Percentiles rank a stretch among this genome's conserved stretches.
These are phyloP conservation scores for Drosophila novamexicana DNA, from an alignment of 1,140 invertebrate genomes.

Conservation along the genomic window DNA sequence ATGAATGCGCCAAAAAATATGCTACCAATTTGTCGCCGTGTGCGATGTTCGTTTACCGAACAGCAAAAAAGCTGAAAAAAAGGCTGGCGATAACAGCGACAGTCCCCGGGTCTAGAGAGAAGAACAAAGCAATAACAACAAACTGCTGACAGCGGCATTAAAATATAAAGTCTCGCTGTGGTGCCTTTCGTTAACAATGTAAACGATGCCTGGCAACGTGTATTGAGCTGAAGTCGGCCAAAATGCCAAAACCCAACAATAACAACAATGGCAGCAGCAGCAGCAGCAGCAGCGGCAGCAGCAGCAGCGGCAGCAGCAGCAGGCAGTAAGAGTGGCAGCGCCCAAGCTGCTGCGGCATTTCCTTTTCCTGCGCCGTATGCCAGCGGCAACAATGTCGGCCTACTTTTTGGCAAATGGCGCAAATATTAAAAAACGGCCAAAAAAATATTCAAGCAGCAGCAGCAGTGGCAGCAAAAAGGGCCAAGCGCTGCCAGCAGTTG, in stretches of 20 bases:
- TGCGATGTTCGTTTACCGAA: conserved; percentile 53
- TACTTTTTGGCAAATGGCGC: conserved; percentile 69
- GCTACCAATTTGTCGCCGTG: conserved; percentile 82
- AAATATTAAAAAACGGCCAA: conserved; percentile 76
- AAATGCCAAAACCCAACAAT: conserved; percentile 52
- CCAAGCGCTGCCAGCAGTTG: conserved; percentile 69
- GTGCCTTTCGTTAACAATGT: conserved; percentile 79
- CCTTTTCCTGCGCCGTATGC: conserved; percentile 76
- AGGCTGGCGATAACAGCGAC: conserved; percentile 24
- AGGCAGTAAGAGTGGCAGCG: conserved; percentile 9
- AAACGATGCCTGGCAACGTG: conserved; percentile 59
- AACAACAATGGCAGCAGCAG: conserved; percentile 26
- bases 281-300: conserved; percentile 7
- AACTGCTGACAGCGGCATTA: conserved; percentile 81
- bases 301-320: conserved; percentile 20
- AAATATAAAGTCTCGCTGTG: conserved; percentile 78
- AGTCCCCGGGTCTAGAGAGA: conserved; percentile 21
- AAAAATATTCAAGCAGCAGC: conserved; percentile 41
- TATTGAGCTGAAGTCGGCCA: conserved; percentile 67
- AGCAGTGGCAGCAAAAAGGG: conserved; percentile 16
- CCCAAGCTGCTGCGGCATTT: conserved; percentile 63
- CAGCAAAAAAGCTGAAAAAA: conserved; percentile 8
- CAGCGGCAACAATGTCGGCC: conserved; percentile 81
- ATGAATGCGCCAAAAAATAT: conserved; percentile 81
- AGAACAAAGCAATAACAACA: conserved; percentile 79